Percentiles rank a stretch among this genome's conserved stretches.
phyloP scores from a whole-genome alignment of 1,140 invertebrate species.

The Hydropsyche tenuis region DNA sequence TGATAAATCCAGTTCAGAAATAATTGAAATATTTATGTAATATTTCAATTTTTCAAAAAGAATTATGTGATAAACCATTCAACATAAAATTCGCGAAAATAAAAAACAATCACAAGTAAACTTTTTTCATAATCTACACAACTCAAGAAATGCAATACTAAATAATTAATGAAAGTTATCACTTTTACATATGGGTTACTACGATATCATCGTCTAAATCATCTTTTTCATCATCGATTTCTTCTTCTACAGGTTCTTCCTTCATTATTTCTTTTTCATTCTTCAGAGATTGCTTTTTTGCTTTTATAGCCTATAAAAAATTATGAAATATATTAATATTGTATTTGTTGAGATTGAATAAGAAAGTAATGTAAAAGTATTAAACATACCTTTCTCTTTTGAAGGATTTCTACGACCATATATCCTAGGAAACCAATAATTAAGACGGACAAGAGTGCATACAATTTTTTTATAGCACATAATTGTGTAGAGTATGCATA shows the following conservation, averaged over 20 bases:
- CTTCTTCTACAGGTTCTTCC: conserved; percentile 60
- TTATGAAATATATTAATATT: conserved; percentile 4
- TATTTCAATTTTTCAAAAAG: no score
- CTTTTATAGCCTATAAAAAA: background rate
- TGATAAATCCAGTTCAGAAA: no score
- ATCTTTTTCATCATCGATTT: conserved; percentile 82
- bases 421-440: conserved; percentile 82
- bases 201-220: conserved; percentile 86
- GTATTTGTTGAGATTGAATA: background rate
- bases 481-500: conserved; percentile 88
- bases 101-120: no score
- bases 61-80: no score
- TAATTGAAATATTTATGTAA: no score
- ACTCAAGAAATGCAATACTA: no score
- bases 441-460: conserved; percentile 83
- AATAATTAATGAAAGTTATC: no score
- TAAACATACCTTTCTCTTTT: conserved; percentile 73
- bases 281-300: conserved; percentile 73
- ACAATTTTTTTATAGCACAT: conserved; percentile 89
- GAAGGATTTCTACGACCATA: conserved; percentile 80
- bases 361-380: background rate
- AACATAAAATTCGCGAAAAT: no score
- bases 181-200: conserved; percentile 77
- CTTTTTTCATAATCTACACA: no score
- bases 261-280: conserved; percentile 68